Evolutionary conservation across 2,797 vertebrate species (phyloP).

Genomic region (Crax fasciolata): DNA sequence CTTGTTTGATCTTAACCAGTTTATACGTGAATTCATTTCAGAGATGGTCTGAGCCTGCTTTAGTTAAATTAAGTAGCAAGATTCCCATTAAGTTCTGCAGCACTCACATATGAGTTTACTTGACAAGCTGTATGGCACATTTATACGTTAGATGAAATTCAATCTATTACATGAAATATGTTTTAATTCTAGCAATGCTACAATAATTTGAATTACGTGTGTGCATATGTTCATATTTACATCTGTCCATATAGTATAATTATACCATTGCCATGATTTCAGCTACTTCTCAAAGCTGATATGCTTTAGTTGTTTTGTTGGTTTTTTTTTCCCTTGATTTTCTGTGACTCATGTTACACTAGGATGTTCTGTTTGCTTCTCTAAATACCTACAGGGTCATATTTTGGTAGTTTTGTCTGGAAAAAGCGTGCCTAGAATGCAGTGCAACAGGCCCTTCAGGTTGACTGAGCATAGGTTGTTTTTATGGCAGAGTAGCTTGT

Average conservation of each 20-base stretch:
- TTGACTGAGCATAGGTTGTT: slow-evolving; percentile 40
- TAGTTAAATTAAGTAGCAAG: neutral
- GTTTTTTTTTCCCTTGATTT: slow-evolving; percentile 20
- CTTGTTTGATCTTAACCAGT: neutral
- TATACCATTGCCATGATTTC: neutral
- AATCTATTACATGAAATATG: neutral
- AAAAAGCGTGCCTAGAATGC: slow-evolving; percentile 72
- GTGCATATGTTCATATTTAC: neutral
- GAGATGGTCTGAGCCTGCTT: neutral
- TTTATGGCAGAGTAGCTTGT: slow-evolving; percentile 39
- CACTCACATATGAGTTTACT: neutral
- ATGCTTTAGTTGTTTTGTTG: neutral
- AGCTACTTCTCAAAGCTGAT: neutral
- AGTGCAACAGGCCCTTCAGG: slow-evolving; percentile 59
- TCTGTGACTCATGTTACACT: neutral
- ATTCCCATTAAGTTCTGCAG: neutral
- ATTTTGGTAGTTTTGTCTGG: slow-evolving; percentile 73
- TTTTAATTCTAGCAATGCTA: neutral
- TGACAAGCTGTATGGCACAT: neutral
- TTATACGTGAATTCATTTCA: neutral
- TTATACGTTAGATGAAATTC: neutral
- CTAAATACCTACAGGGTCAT: slow-evolving; percentile 61
- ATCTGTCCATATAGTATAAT: neutral
- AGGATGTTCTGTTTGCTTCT: slow-evolving; percentile 55
- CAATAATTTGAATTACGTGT: neutral